These are phyloP conservation scores for Zapus hudsonius DNA, from an alignment of 2,113 vertebrate genomes.

Conservation along the genomic window DNA sequence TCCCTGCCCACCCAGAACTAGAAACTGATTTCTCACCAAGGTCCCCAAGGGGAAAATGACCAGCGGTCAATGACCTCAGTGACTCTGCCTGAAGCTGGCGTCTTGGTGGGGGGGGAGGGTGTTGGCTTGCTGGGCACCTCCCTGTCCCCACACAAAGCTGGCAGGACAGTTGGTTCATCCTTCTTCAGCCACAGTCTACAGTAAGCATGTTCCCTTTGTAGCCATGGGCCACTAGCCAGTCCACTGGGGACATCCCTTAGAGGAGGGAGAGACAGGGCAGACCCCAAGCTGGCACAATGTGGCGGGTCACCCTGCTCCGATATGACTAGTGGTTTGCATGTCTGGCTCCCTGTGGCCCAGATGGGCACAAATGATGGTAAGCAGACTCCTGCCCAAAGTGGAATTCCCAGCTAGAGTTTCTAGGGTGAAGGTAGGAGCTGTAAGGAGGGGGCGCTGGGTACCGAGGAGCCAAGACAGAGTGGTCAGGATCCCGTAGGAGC, in stretches of 20 bases:
- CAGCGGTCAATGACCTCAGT: constrained; percentile 1
- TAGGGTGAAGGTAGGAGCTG: not conserved
- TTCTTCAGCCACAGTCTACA: constrained; percentile 61
- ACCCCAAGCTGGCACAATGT: constrained; percentile 56
- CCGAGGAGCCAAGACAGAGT: not conserved
- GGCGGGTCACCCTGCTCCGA: constrained; percentile 39
- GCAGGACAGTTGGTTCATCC: constrained; percentile 54
- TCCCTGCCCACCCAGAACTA: no score
- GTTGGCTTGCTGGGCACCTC: constrained; percentile 9
- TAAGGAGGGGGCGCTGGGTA: rapidly evolving
- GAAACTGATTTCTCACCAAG: constrained; percentile 40
- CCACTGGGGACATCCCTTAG: constrained; percentile 66
- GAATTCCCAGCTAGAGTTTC: constrained; percentile 8
- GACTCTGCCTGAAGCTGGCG: not conserved
- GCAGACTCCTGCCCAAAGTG: constrained; percentile 37
- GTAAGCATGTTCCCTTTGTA: constrained; percentile 48
- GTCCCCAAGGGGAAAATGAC: not conserved
- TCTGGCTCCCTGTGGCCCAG: constrained; percentile 72
- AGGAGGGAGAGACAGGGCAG: constrained; percentile 29
- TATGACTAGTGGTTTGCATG: constrained; percentile 52
- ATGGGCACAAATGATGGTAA: not conserved
- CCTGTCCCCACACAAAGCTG: constrained; percentile 68
- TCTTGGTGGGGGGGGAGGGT: constrained; percentile 31
- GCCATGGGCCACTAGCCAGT: constrained; percentile 60
- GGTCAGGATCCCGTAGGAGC: not conserved